Conservation (phyloP, 2,888 invertebrate genomes). For the Orthonevra nobilis region DNA sequence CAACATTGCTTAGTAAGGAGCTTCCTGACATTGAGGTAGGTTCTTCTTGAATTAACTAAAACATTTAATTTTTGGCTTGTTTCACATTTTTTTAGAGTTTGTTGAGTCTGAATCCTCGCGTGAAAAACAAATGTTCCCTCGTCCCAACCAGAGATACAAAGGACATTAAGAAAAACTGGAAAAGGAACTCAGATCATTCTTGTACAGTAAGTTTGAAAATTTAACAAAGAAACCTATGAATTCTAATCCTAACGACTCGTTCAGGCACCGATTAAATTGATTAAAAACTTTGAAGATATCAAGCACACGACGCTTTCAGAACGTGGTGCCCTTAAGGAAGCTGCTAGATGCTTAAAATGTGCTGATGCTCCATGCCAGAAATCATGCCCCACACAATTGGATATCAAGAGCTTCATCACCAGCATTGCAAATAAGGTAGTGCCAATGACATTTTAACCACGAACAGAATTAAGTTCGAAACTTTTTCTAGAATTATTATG, state of each 20-base stretch:
- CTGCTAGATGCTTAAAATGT: slow-evolving; percentile 93
- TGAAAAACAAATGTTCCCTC: slow-evolving; percentile 87
- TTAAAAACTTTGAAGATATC: slow-evolving; percentile 96
- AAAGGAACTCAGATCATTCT: slow-evolving; percentile 92
- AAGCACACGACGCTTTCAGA: slow-evolving; percentile 98
- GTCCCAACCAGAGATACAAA: slow-evolving; percentile 94
- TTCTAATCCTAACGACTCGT: too few species aligned
- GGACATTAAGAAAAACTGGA: slow-evolving; percentile 95
- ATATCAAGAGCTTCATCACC: slow-evolving; percentile 97
- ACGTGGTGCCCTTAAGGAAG: slow-evolving; percentile 94
- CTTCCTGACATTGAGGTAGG: slow-evolving; percentile 91
- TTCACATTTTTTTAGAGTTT: slow-evolving; percentile 86
- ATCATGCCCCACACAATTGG: slow-evolving; percentile 98
- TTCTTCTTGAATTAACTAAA: slow-evolving; percentile 1
- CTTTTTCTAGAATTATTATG: slow-evolving; percentile 93
- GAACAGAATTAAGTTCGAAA: background rate
- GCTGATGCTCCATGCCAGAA: slow-evolving; percentile 99
- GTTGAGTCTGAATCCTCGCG: slow-evolving; percentile 91
- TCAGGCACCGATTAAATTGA: slow-evolving; percentile 86
- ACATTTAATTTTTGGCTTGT: background rate
- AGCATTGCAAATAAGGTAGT: slow-evolving; percentile 94
- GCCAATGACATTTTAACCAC: background rate
- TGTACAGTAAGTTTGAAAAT: slow-evolving; percentile 85
- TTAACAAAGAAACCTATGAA: too few species aligned
- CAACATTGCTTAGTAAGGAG: slow-evolving; percentile 84